Evolutionary conservation across 2,888 invertebrate species (phyloP).

Genomic region (Drosophila pegasa): DNA sequence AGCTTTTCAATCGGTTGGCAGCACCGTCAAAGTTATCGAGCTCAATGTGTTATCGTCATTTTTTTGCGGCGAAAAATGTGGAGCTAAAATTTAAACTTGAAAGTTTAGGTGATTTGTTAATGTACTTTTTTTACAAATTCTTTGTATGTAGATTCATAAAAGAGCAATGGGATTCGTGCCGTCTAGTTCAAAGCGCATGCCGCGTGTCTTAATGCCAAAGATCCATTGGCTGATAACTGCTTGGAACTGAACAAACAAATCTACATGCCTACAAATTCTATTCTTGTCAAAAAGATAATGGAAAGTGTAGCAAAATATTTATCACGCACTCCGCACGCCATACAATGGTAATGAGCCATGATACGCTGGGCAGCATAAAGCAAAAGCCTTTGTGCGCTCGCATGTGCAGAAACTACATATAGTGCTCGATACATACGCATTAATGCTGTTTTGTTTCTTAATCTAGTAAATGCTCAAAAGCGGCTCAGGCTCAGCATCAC

Average conservation of each 20-base stretch:
- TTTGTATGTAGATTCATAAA: constrained; percentile 22
- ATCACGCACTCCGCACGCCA: constrained; percentile 74
- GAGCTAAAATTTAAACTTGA: constrained; percentile 1
- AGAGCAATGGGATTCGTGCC: constrained; percentile 38
- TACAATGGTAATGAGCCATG: constrained; percentile 81
- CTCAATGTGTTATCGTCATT: not conserved
- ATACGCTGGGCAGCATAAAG: constrained; percentile 46
- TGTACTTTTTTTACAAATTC: not conserved
- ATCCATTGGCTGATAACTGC: constrained; percentile 35
- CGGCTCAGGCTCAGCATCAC: constrained; percentile 61
- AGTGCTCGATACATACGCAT: constrained; percentile 4
- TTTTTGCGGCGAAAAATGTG: constrained; percentile 13
- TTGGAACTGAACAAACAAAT: constrained; percentile 1
- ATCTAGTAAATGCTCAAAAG: constrained; percentile 82
- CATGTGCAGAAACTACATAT: constrained; percentile 4
- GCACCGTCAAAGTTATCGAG: constrained; percentile 8
- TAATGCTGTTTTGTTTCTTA: constrained; percentile 64
- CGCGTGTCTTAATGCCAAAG: constrained; percentile 36
- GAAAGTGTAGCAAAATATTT: constrained; percentile 79
- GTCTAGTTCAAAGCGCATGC: constrained; percentile 43
- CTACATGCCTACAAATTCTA: not conserved
- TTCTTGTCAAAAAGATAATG: constrained; percentile 46
- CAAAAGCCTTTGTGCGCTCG: constrained; percentile 3
- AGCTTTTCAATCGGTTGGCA: constrained; percentile 40
- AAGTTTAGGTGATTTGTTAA: not conserved